Evolutionary conservation across 53 echinoderm and acorn worm genomes (phyloP).

Genomic region (Echinometra lucunter): DNA sequence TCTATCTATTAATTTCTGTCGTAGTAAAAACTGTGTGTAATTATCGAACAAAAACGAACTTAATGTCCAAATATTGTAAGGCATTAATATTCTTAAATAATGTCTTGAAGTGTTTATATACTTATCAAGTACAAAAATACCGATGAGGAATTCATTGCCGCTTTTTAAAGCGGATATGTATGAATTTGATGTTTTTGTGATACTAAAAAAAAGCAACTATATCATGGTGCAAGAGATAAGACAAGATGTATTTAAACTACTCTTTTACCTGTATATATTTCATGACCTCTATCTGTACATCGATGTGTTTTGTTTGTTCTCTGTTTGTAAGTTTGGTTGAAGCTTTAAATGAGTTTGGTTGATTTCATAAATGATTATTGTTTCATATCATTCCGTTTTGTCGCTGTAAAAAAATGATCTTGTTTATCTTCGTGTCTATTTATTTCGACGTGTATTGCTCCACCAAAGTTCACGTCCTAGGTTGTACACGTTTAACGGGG

Average conservation of each 20-base stretch:
- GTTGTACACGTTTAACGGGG: background rate
- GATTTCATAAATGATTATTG: background rate
- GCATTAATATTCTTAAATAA: background rate
- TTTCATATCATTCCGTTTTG: conserved; percentile 1
- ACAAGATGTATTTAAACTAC: conserved; percentile 25
- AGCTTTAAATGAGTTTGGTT: background rate
- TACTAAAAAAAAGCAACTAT: conserved; percentile 2
- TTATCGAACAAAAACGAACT: no score
- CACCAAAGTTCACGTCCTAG: background rate
- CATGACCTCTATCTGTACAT: conserved; percentile 12
- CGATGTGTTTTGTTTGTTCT: conserved; percentile 4
- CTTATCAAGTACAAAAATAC: background rate
- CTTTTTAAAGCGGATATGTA: background rate
- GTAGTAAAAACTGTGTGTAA: no score
- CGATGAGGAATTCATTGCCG: background rate
- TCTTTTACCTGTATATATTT: conserved; percentile 11
- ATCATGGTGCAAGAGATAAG: conserved; percentile 19
- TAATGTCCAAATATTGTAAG: background rate
- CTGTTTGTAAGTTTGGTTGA: background rate
- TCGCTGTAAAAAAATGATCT: background rate
- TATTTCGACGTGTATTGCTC: background rate
- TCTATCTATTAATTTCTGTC: no score
- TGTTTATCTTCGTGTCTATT: background rate
- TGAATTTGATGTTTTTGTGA: conserved; percentile 2
- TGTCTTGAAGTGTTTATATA: no score